These are phyloP conservation scores for Tillus elongatus DNA, from an alignment of 2,888 invertebrate species.

Conservation along the genomic window DNA sequence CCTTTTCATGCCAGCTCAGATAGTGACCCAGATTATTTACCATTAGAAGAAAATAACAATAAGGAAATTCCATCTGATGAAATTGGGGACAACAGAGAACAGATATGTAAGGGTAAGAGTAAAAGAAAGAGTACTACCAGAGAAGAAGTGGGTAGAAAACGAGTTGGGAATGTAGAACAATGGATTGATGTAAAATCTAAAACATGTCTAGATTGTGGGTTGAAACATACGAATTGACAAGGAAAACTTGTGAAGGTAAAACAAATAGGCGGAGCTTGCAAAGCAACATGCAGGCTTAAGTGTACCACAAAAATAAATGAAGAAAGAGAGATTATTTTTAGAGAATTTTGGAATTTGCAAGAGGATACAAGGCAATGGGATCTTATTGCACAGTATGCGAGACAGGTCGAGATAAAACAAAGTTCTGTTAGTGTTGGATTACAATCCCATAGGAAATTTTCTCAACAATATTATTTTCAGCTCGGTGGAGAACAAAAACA, in stretches of 20 bases:
- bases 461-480: background rate
- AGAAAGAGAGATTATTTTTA: background rate
- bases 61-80: too few relatives aligned
- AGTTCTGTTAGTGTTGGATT: background rate
- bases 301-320: background rate
- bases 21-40: too few relatives aligned
- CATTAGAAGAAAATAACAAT: too few relatives aligned
- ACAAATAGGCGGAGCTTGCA: background rate
- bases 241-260: background rate
- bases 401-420: background rate
- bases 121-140: too few relatives aligned
- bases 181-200: conserved; percentile 1
- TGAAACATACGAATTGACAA: background rate
- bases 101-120: too few relatives aligned
- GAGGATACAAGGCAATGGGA: conserved; percentile 1
- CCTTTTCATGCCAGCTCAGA: too few relatives aligned
- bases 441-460: background rate
- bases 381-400: background rate
- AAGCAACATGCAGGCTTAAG: background rate
- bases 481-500: background rate
- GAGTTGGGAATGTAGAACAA: background rate
- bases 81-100: too few relatives aligned
- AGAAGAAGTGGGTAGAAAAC: background rate
- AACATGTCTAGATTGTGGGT: background rate
- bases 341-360: background rate